Evolutionary conservation across 2,797 vertebrate species (phyloP).

Genomic region (Hylomyscus alleni): DNA sequence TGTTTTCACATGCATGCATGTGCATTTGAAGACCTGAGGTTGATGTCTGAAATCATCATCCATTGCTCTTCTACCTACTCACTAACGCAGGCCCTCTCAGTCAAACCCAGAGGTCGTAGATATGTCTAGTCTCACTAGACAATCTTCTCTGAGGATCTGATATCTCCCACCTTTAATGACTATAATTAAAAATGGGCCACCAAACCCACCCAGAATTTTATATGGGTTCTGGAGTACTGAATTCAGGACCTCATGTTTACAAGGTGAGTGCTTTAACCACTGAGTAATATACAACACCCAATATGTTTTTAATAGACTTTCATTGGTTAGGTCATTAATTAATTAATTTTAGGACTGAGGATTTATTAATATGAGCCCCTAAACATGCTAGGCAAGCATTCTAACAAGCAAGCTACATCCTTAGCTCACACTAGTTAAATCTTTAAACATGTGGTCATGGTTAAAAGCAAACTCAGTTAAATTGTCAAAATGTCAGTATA

Average conservation of each 20-base stretch:
- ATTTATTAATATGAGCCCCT: neutral
- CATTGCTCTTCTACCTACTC: neutral
- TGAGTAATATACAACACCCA: neutral
- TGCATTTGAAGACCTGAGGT: neutral
- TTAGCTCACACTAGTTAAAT: slow-evolving; percentile 33
- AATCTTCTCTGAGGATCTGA: neutral
- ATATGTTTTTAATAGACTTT: neutral
- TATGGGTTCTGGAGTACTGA: neutral
- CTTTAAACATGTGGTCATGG: slow-evolving; percentile 31
- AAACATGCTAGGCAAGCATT: neutral
- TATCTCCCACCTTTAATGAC: neutral
- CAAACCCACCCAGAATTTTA: neutral
- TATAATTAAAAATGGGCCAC: neutral
- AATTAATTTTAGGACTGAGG: neutral
- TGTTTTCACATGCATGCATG: neutral
- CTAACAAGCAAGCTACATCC: neutral
- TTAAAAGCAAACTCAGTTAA: slow-evolving; percentile 45
- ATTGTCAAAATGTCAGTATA: slow-evolving; percentile 47
- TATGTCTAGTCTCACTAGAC: neutral
- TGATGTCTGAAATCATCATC: neutral
- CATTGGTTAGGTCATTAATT: neutral
- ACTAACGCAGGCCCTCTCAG: neutral
- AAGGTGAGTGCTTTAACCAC: neutral
- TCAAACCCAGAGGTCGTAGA: neutral
- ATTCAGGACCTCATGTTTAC: neutral